A percentile compares a stretch with the other conserved stretches of the same genome.
phyloP scores from a whole-genome alignment of 2,888 invertebrate genomes.

The Cataglyphis rosenhaueri region DNA sequence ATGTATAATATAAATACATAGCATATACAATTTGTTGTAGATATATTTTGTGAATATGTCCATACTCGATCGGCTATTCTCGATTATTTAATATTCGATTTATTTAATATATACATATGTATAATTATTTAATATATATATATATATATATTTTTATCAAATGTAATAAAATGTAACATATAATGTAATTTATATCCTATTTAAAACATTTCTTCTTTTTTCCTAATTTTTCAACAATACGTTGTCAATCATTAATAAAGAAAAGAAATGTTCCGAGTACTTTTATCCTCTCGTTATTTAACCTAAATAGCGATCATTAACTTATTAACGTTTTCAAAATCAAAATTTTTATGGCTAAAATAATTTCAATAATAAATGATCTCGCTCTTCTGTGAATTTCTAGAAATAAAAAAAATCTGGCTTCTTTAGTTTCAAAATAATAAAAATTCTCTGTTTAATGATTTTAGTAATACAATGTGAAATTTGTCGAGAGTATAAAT shows the following conservation, averaged over 20 bases:
- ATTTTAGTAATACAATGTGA: neutral
- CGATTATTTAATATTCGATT: neutral
- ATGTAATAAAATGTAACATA: conserved; percentile 72
- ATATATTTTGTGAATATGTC: conserved; percentile 51
- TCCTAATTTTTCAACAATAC: conserved; percentile 22
- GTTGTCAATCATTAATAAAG: conserved; percentile 63
- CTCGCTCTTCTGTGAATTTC: neutral
- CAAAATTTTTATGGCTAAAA: conserved; percentile 1
- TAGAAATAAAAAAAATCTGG: neutral
- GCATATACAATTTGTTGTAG: conserved; percentile 15
- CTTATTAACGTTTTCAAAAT: neutral
- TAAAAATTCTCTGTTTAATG: neutral
- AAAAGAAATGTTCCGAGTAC: conserved; percentile 9
- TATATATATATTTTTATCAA: conserved; percentile 15
- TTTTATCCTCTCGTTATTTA: neutral
- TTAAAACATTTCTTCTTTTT: neutral
- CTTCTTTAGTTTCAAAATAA: neutral
- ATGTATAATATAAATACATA: conserved; percentile 28
- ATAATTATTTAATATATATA: conserved; percentile 58
- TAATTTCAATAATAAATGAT: conserved; percentile 6
- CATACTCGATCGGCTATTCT: conserved; percentile 28
- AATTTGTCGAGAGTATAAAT: neutral
- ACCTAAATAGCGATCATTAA: neutral
- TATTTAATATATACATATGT: conserved; percentile 31
- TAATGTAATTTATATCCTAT: conserved; percentile 66